These are phyloP conservation scores for Helicoverpa assulta DNA, from an alignment of 2,888 invertebrate genomes.

Conservation along the genomic window DNA sequence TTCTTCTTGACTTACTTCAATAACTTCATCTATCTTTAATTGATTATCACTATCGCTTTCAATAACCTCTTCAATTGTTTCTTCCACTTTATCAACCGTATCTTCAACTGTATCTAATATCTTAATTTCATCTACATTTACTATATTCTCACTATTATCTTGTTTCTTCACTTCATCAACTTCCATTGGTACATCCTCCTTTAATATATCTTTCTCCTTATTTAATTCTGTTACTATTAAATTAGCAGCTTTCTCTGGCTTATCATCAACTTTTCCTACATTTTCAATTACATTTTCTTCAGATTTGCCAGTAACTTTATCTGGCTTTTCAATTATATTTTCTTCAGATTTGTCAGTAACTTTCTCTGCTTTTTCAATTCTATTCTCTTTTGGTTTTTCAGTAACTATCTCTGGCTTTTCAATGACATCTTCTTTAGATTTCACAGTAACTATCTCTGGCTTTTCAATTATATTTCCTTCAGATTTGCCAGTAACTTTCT, in stretches of 20 bases:
- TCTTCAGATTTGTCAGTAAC: constrained; percentile 12
- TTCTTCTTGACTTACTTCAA: constrained; percentile 17
- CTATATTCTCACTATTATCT: neutral
- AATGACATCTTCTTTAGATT: no score
- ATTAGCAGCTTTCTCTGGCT: constrained; percentile 20
- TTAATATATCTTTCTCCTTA: constrained; percentile 14
- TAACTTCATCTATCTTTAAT: constrained; percentile 8
- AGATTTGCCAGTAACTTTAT: constrained; percentile 5
- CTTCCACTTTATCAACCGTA: constrained; percentile 7
- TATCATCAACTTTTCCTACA: neutral
- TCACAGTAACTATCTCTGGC: constrained; percentile 5
- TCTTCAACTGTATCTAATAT: constrained; percentile 32
- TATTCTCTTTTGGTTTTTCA: neutral
- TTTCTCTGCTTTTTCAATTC: neutral
- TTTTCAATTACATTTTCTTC: constrained; percentile 1
- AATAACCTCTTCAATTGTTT: constrained; percentile 3
- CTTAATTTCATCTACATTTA: constrained; percentile 23
- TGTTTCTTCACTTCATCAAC: constrained; percentile 15
- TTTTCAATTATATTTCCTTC: no score
- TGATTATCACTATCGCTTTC: constrained; percentile 11
- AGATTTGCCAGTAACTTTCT: constrained; percentile 16
- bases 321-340: neutral
- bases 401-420: no score
- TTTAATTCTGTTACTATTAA: constrained; percentile 28
- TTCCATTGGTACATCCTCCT: constrained; percentile 9